These are phyloP conservation scores for Tolypeutes matacus DNA, from an alignment of 2,797 vertebrate species.

Conservation along the genomic window DNA sequence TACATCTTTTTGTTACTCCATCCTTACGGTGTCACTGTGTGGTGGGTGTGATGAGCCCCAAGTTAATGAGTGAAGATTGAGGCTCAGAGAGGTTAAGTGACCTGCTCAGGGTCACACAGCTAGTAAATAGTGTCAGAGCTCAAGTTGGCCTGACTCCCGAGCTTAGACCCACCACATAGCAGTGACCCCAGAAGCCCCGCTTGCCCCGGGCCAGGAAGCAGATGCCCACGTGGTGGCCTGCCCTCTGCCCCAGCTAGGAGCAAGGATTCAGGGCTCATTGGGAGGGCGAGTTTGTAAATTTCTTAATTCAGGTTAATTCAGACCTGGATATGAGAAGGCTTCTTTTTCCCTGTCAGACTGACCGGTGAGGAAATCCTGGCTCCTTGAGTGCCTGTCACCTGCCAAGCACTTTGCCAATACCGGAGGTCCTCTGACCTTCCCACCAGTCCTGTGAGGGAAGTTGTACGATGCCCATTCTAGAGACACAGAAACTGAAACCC, in stretches of 20 bases:
- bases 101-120: not conserved
- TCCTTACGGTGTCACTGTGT: fast-evolving
- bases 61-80: fast-evolving
- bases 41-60: fast-evolving
- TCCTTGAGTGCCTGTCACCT: not conserved
- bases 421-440: not conserved
- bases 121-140: not conserved
- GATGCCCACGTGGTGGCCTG: too few species aligned
- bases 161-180: not conserved
- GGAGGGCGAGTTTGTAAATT: not conserved
- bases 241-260: not conserved
- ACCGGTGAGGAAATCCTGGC: too few species aligned
- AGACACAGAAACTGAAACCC: not conserved
- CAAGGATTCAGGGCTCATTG: not conserved
- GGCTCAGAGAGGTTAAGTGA: not conserved
- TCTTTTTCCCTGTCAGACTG: not conserved
- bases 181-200: not conserved
- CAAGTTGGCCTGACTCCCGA: not conserved
- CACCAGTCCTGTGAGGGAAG: not conserved
- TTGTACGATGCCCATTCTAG: not conserved
- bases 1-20: not conserved
- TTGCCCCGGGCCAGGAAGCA: not conserved
- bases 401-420: not conserved
- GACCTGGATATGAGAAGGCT: not conserved
- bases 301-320: fast-evolving